Evolutionary conservation across 2,113 vertebrate genomes (phyloP), one percentile per base, ranked within the genome.

Genomic region (Ceyx cyanopectus): DNA sequence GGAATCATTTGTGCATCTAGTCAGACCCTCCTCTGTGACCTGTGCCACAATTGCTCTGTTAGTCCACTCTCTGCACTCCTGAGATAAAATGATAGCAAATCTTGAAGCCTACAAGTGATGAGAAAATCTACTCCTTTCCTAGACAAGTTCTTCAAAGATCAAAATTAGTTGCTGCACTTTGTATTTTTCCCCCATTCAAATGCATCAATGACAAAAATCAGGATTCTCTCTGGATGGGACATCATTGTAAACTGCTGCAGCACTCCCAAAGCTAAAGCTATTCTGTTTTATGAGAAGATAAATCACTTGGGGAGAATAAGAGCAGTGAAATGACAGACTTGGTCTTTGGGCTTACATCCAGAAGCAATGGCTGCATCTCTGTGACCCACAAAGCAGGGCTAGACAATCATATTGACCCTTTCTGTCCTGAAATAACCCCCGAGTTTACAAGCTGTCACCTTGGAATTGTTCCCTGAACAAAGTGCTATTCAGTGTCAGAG

Each of bases 1-100:
- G 75, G 89, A 84, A 85, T 94, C 75, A 77, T 89, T 87, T 92
- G 77, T 92, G 69, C 91, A 87, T 94, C 63, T 84, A 82, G 43
- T 85, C 56, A 60, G 67, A 94, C 73, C 81, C 41, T 76, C 50
- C 78, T 92, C 73, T 58, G 34, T 50, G 68, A 79, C 51, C 41
- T 8, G 1, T 58, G 43, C 41, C 70, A 87, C 46, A 54, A 79
- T 76, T 89, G 62, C 84, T 30, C 72, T 26, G 0, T 51, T 69
- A 79, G 18, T 75, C 74, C 27, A 66, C 45, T 86, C 0, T 46
- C 43, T 60, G 22, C 30, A 29, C 4, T 68, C 9, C 9, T 22
- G 43, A 89, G 26, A 6, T 51, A 67, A 92, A 82, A 67, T 18
- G 3, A 37, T 53, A 77, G 5, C 21, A 92, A 77, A 69, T 34